A percentile compares a stretch with the other conserved stretches of the same genome.
These are phyloP conservation scores for Oreochromis niloticus DNA, from an alignment of 2,113 vertebrate species.

Conservation along the genomic window DNA sequence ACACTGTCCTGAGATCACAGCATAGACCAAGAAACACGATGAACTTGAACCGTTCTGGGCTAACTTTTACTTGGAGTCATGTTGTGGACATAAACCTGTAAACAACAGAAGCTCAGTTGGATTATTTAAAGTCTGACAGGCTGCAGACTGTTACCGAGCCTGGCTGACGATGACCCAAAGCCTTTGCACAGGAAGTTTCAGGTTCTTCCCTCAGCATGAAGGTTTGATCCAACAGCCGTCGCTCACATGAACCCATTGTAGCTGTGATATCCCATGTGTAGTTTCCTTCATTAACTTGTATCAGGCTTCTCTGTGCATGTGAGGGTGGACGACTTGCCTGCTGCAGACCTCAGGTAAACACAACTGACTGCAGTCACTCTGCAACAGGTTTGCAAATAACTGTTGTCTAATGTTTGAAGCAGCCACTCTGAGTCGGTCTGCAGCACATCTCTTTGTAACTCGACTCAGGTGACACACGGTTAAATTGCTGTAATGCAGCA, in stretches of 20 bases:
- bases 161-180: background rate
- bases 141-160: background rate
- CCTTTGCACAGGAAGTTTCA: background rate
- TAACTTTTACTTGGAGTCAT: background rate
- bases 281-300: background rate
- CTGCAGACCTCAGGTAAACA: background rate
- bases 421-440: background rate
- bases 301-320: background rate
- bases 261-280: background rate
- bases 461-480: background rate
- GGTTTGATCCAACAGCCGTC: accelerated
- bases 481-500: background rate
- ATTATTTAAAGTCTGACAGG: background rate
- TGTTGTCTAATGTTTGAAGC: background rate
- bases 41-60: background rate
- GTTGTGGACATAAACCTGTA: background rate
- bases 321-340: background rate
- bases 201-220: background rate
- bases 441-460: background rate
- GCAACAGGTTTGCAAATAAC: background rate
- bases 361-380: background rate
- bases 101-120: background rate
- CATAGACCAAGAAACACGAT: background rate
- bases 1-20: background rate
- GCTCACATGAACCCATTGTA: background rate